Percentiles rank a stretch among this genome's conserved stretches.
Evolutionary conservation across 2,888 invertebrate species (phyloP).

Genomic region (Polymixis flavicincta): DNA sequence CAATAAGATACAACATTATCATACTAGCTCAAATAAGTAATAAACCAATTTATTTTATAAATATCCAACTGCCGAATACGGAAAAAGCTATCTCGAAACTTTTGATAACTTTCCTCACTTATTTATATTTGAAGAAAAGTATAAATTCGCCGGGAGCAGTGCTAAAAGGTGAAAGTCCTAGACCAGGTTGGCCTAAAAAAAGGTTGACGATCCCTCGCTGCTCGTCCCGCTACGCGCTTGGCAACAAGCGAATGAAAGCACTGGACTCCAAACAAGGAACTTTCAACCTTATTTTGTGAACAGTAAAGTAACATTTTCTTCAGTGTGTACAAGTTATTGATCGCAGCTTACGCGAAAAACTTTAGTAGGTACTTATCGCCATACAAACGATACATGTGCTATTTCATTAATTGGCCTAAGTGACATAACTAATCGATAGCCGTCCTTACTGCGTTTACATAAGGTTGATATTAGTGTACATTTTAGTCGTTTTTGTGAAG

Average conservation of each 20-base stretch:
- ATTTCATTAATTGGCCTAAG: conserved; percentile 82
- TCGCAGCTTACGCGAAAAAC: conserved; percentile 88
- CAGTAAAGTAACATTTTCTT: conserved; percentile 56
- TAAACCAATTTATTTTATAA: conserved; percentile 24
- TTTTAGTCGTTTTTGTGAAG: conserved; percentile 41
- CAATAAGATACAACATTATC: conserved; percentile 4
- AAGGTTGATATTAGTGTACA: conserved; percentile 42
- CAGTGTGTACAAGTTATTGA: conserved; percentile 80
- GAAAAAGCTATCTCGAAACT: conserved; percentile 18
- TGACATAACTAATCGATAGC: conserved; percentile 63
- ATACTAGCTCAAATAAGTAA: conserved; percentile 20
- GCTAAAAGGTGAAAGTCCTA: conserved; percentile 82
- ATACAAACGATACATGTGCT: conserved; percentile 82
- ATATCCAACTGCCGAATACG: conserved; percentile 14
- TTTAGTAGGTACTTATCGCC: conserved; percentile 87
- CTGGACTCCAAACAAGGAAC: conserved; percentile 53
- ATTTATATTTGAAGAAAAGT: conserved; percentile 31
- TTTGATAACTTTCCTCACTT: conserved; percentile 19
- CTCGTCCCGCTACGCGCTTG: conserved; percentile 81
- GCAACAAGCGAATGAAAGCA: conserved; percentile 88
- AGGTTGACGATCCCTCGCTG: conserved; percentile 84
- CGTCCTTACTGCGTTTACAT: conserved; percentile 40
- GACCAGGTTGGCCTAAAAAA: conserved; percentile 83
- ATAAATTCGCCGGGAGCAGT: conserved; percentile 48
- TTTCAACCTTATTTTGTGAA: conserved; percentile 40